Conservation (phyloP, 2,888 invertebrate genomes). For the Harpalus rufipes region DNA sequence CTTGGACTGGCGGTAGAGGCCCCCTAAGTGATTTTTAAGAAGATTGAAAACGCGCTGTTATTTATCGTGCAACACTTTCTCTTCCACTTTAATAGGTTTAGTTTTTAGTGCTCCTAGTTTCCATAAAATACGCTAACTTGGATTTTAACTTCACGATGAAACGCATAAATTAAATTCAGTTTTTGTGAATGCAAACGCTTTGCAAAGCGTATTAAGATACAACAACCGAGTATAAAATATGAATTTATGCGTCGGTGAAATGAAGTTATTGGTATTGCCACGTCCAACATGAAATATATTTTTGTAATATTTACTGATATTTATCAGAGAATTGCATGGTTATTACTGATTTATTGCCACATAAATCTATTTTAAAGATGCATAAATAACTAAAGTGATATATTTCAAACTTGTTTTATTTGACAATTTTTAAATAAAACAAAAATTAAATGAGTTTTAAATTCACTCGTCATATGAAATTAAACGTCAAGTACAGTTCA, state of each 20-base stretch:
- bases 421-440: conserved; percentile 28
- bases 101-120: conserved; percentile 46
- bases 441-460: conserved; percentile 33
- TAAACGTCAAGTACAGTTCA: conserved; percentile 24
- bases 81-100: conserved; percentile 37
- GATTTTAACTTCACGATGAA: conserved; percentile 46
- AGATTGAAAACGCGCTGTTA: conserved; percentile 60
- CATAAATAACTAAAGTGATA: conserved; percentile 39
- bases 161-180: conserved; percentile 46
- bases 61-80: conserved; percentile 49
- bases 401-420: conserved; percentile 34
- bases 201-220: conserved; percentile 28
- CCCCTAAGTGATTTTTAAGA: conserved; percentile 64
- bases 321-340: conserved; percentile 49
- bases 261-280: conserved; percentile 40
- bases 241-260: conserved; percentile 28
- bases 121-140: conserved; percentile 38
- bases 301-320: conserved; percentile 50
- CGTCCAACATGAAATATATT: conserved; percentile 50
- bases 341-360: conserved; percentile 39
- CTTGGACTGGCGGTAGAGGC: conserved; percentile 44
- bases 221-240: conserved; percentile 24
- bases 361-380: conserved; percentile 50
- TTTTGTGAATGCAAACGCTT: conserved; percentile 25
- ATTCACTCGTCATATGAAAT: conserved; percentile 35